Evolutionary conservation across 2,888 invertebrate species (phyloP).

Genomic region (Mesorhabditis sp.): DNA sequence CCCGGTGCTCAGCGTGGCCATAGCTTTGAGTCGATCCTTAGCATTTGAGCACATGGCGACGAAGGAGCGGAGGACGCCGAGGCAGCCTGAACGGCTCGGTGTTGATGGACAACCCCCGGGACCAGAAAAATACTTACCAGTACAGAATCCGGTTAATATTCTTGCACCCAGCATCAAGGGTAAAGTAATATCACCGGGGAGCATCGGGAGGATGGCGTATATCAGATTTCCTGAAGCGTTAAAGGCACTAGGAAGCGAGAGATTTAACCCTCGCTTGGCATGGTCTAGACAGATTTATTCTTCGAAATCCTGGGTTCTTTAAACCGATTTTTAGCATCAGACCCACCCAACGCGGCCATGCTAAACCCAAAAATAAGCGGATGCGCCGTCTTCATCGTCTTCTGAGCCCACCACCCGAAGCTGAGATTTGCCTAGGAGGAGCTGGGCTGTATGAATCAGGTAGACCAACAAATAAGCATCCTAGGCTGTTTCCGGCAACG

Average conservation of each 20-base stretch:
- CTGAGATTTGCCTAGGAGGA: background rate
- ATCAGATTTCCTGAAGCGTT: background rate
- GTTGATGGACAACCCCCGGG: constrained; percentile 84
- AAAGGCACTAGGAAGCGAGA: too few relatives aligned
- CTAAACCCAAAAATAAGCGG: background rate
- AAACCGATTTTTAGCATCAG: too few relatives aligned
- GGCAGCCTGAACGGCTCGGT: constrained; percentile 23
- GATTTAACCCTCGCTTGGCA: too few relatives aligned
- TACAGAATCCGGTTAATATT: background rate
- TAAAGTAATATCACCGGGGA: background rate
- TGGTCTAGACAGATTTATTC: too few relatives aligned
- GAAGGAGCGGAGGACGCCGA: constrained; percentile 14
- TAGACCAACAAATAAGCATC: background rate
- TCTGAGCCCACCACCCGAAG: constrained; percentile 2
- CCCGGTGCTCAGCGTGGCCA: constrained; percentile 12
- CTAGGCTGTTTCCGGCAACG: background rate
- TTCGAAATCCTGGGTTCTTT: too few relatives aligned
- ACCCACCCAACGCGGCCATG: background rate
- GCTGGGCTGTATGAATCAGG: background rate
- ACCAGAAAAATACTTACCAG: constrained; percentile 75
- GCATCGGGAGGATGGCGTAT: background rate
- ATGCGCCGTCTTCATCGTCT: constrained; percentile 2
- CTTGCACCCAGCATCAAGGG: background rate
- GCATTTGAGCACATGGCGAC: constrained; percentile 7
- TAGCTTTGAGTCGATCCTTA: constrained; percentile 13